phyloP scores from a whole-genome alignment of 2,797 vertebrate species.

The Macroramphosus scolopax region DNA sequence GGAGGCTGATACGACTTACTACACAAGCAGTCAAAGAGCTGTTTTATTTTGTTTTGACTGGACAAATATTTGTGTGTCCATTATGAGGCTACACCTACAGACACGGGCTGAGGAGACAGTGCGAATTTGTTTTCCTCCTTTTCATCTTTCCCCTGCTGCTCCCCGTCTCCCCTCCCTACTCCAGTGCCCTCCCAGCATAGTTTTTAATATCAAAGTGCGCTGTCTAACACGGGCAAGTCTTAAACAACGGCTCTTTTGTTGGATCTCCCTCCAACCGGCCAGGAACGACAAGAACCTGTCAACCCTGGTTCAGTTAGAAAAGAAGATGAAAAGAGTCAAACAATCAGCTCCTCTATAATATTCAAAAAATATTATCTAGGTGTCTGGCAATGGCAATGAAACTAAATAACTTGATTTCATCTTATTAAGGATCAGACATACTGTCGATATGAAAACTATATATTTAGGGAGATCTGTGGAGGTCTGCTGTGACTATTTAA shows the following conservation, averaged over 20 bases:
- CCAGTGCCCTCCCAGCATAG: slow-evolving; percentile 41
- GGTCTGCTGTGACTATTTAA: too few species aligned
- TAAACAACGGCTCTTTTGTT: slow-evolving; percentile 70
- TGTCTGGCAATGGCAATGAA: slow-evolving; percentile 74
- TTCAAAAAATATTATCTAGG: slow-evolving; percentile 70
- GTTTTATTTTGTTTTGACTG: slow-evolving; percentile 81
- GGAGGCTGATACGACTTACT: slow-evolving; percentile 57
- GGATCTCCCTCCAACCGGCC: slow-evolving; percentile 62
- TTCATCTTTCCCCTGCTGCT: too few species aligned
- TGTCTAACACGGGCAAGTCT: slow-evolving; percentile 71
- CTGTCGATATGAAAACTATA: slow-evolving; percentile 63
- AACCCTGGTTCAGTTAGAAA: slow-evolving; percentile 68
- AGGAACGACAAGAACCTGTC: slow-evolving; percentile 68
- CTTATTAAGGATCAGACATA: slow-evolving; percentile 59
- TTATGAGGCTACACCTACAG: slow-evolving; percentile 81
- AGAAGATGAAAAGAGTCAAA: slow-evolving; percentile 57
- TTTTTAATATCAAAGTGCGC: slow-evolving; percentile 80
- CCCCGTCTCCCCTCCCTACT: slow-evolving; percentile 15
- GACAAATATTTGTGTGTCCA: slow-evolving; percentile 82
- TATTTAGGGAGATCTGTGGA: too few species aligned
- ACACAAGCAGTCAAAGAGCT: slow-evolving; percentile 64
- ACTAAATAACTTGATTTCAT: slow-evolving; percentile 81
- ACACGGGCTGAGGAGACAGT: slow-evolving; percentile 70
- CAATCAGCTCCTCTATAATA: slow-evolving; percentile 54
- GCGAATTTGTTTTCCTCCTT: slow-evolving; percentile 79